phyloP scores from a whole-genome alignment of 2,888 invertebrate species.

The Diploptera punctata region DNA sequence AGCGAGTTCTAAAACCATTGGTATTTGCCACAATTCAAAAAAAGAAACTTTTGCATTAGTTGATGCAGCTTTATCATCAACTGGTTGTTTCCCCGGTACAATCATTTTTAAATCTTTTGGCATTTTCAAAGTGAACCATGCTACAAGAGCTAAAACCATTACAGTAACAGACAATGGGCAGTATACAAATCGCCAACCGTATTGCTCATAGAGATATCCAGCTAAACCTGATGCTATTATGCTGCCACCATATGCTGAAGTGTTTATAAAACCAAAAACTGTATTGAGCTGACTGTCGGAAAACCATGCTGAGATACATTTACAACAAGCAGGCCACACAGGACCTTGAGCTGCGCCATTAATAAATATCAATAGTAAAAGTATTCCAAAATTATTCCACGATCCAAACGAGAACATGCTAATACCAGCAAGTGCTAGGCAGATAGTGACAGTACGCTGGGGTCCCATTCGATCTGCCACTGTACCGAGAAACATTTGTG shows the following conservation, averaged over 20 bases:
- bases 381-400: conserved; percentile 51
- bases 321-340: conserved; percentile 58
- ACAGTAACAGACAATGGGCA: conserved; percentile 52
- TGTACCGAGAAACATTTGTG: conserved; percentile 54
- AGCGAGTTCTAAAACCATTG: conserved; percentile 54
- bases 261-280: conserved; percentile 57
- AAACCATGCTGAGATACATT: conserved; percentile 56
- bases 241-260: conserved; percentile 57
- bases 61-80: background rate
- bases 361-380: conserved; percentile 53
- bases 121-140: conserved; percentile 48
- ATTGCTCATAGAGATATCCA: conserved; percentile 52
- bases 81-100: conserved; percentile 49
- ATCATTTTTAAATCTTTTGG: conserved; percentile 50
- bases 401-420: conserved; percentile 56
- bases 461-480: conserved; percentile 55
- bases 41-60: conserved; percentile 28
- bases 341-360: conserved; percentile 56
- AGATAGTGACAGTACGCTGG: conserved; percentile 53
- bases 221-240: conserved; percentile 55
- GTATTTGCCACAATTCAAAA: conserved; percentile 52
- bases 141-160: conserved; percentile 50
- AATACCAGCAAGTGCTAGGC: conserved; percentile 52
- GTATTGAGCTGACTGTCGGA: conserved; percentile 53
- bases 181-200: conserved; percentile 55